Percentiles rank a stretch among this genome's conserved stretches.
Conservation (phyloP, 1,140 invertebrate genomes). For the Zaprionus inermis region DNA sequence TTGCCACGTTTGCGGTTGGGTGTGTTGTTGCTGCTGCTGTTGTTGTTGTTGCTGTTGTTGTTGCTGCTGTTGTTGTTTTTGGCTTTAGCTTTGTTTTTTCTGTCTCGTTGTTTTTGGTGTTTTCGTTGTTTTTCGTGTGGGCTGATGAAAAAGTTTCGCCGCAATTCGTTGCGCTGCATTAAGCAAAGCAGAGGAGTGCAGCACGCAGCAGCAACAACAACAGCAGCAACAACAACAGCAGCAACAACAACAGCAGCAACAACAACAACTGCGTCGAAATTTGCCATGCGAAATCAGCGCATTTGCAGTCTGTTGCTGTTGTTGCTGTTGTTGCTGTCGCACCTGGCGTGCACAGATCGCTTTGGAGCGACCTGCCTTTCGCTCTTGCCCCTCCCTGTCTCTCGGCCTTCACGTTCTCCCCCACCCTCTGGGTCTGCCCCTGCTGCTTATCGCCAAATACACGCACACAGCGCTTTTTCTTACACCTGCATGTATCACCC, state of each 20-base stretch:
- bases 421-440: neutral
- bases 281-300: slow-evolving; percentile 33
- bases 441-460: slow-evolving; percentile 49
- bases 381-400: neutral
- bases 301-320: slow-evolving; percentile 13
- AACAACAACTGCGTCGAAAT: slow-evolving; percentile 27
- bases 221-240: slow-evolving; percentile 20
- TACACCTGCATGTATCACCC: slow-evolving; percentile 3
- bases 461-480: slow-evolving; percentile 53
- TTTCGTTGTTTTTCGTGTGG: slow-evolving; percentile 50
- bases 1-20: slow-evolving; percentile 37
- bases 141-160: slow-evolving; percentile 76
- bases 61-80: slow-evolving; percentile 3
- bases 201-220: slow-evolving; percentile 39
- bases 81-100: slow-evolving; percentile 32
- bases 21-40: slow-evolving; percentile 27
- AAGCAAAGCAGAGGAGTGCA: slow-evolving; percentile 53
- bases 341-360: slow-evolving; percentile 39
- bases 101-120: slow-evolving; percentile 21
- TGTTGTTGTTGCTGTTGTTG: slow-evolving; percentile 29
- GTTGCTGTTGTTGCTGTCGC: slow-evolving; percentile 30
- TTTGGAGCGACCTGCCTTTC: neutral
- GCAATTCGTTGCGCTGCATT: slow-evolving; percentile 76
- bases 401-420: neutral
- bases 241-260: slow-evolving; percentile 10